These are phyloP conservation scores for Andrena dorsata DNA, from an alignment of 2,888 invertebrate species.

Conservation along the genomic window DNA sequence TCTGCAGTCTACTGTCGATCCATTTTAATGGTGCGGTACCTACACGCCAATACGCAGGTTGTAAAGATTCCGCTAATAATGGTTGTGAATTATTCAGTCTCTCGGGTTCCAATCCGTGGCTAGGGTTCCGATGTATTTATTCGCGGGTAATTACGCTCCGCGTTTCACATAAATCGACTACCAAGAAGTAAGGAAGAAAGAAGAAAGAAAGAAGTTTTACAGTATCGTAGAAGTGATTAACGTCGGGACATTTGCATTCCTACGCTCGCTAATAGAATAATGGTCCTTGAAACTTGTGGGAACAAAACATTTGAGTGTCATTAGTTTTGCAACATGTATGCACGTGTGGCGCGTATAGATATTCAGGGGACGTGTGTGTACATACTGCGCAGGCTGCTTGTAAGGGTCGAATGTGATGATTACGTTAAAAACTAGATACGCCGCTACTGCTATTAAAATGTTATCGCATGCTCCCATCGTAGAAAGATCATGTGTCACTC, in stretches of 20 bases:
- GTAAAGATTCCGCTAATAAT: not conserved
- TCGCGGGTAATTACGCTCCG: no score
- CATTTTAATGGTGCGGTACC: slow-evolving; percentile 7
- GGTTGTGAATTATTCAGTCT: not conserved
- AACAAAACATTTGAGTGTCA: not conserved
- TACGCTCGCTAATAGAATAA: not conserved
- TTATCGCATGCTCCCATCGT: slow-evolving; percentile 9
- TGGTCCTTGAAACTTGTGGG: slow-evolving; percentile 8
- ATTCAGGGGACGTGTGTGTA: not conserved
- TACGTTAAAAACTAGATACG: slow-evolving; percentile 40
- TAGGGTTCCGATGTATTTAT: not conserved
- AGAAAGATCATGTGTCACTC: slow-evolving; percentile 1
- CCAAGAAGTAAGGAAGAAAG: not conserved
- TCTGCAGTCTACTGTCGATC: not conserved
- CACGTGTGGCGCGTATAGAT: not conserved
- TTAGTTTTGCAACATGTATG: not conserved
- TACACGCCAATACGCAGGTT: not conserved
- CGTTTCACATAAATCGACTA: no score
- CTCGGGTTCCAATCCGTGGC: slow-evolving; percentile 22
- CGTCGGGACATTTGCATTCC: not conserved
- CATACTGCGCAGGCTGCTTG: not conserved
- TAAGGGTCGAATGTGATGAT: slow-evolving; percentile 42
- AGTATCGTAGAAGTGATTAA: not conserved
- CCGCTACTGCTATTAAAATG: slow-evolving; percentile 16
- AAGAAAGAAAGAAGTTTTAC: not conserved